Conservation (phyloP, 2,888 invertebrate genomes). For the Monochamus alternatus region DNA sequence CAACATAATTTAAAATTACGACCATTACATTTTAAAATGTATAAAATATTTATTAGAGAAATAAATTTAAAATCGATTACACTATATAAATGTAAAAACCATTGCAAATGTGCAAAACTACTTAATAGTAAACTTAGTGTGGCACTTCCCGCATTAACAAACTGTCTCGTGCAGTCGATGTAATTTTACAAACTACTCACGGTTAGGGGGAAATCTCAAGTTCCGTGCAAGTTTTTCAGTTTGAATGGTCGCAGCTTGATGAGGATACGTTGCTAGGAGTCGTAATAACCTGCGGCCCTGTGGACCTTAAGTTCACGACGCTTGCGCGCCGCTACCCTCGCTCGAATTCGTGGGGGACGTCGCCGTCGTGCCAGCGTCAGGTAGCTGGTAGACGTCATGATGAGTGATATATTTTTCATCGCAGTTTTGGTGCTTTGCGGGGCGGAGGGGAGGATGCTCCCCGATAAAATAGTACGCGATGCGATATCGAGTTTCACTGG, state of each 20-base stretch:
- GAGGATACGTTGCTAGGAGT: constrained; percentile 33
- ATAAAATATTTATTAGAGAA: no score
- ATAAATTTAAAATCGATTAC: no score
- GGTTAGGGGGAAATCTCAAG: constrained; percentile 21
- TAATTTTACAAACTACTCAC: not conserved
- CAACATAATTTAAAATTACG: no score
- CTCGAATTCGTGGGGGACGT: not conserved
- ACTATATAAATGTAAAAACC: no score
- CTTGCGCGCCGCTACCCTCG: constrained; percentile 16
- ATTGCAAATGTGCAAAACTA: no score
- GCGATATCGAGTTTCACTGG: not conserved
- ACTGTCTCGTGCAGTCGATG: not conserved
- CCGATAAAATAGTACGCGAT: not conserved
- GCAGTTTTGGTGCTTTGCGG: not conserved
- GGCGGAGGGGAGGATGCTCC: not conserved
- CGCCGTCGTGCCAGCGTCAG: constrained; percentile 2
- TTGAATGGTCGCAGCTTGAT: constrained; percentile 21
- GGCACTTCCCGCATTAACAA: constrained; percentile 10
- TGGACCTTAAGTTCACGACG: constrained; percentile 31
- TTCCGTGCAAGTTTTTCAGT: constrained; percentile 18
- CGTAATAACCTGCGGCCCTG: constrained; percentile 27
- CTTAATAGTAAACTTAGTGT: no score
- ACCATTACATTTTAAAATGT: no score
- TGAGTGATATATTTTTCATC: constrained; percentile 11
- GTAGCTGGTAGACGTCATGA: constrained; percentile 3